Evolutionary conservation across 2,888 invertebrate genomes (phyloP), one percentile per base, ranked within the genome.

Genomic region (Chironomus tentans): DNA sequence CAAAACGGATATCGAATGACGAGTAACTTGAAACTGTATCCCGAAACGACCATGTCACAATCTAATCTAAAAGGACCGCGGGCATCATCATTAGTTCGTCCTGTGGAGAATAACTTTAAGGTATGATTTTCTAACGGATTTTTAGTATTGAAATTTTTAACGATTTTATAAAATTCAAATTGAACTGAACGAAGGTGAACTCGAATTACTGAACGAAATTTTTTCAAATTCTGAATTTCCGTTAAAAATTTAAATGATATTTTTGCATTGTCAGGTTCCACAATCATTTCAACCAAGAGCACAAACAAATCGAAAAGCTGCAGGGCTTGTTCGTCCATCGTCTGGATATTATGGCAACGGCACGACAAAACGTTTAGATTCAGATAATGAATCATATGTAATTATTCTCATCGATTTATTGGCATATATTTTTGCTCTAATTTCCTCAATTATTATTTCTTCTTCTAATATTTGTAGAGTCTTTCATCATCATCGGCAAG

Each of bases 261-360:
- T 38, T 38, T 10, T 38, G 2, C n/a, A 1, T 69, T 69, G 10
- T 69, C 10, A 38, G 47, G 5, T 69, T 7, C 47, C 69, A 69
- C 46, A 69, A 69, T 18, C 21, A 18, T n/a, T 56, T 82, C 68
- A 81, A 80, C 78, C 81, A 79, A 79, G 81, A 21, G 81, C 81
- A 77, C 81, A 81, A 22, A 76, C 77, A 68, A 76, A 76, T 77
- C 78, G 28, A 82, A 83, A 82, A 72, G 80, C 80, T 79, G 82
- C 82, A 13, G 56, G 56, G 6, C 79, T 83, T 15, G 79, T 82
- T 12, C 81, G 83, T 38, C 78, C 78, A 46, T 84, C 84, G 4
- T 84, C 84, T 15, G 84, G 82, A 21, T 84, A 81, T 78, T 80
- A 81, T 68, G 81, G 79, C 76, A 80, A 80, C 71, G 78, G 38